A percentile compares a stretch with the other conserved stretches of the same genome.
Conservation (phyloP, 1,140 invertebrate genomes). For the Trachelipus rathkii region DNA sequence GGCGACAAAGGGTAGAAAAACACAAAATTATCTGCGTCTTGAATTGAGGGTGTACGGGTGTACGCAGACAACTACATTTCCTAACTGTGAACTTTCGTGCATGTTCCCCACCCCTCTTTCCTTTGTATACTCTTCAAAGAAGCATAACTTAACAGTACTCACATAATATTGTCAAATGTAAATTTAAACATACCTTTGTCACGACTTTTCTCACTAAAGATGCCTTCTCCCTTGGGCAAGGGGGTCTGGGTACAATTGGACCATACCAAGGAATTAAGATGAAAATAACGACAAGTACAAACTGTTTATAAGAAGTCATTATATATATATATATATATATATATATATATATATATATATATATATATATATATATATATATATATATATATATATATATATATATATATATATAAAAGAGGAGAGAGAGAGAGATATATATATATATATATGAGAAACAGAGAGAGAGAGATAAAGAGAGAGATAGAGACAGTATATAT, state of each 20-base stretch:
- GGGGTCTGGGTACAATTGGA: slow-evolving; percentile 75
- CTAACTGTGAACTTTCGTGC: too few relatives aligned
- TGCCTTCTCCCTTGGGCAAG: slow-evolving; percentile 81
- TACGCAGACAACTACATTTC: too few relatives aligned
- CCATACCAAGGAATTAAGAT: slow-evolving; percentile 81
- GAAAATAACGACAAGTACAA: slow-evolving; percentile 70
- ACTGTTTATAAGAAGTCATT: slow-evolving; percentile 53
- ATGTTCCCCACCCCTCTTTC: too few relatives aligned
- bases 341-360: neutral
- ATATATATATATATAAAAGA: neutral
- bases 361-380: too few relatives aligned
- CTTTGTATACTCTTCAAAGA: too few relatives aligned
- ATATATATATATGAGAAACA: too few relatives aligned
- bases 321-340: slow-evolving; percentile 49
- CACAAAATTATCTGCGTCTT: too few relatives aligned
- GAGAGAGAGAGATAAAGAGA: neutral
- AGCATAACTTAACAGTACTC: too few relatives aligned
- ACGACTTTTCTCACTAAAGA: slow-evolving; percentile 81
- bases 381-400: neutral
- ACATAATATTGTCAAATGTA: too few relatives aligned
- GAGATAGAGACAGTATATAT: neutral
- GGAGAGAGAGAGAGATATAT: too few relatives aligned
- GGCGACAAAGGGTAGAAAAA: too few relatives aligned
- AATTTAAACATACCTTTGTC: slow-evolving; percentile 60
- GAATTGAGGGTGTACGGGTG: too few relatives aligned